These are phyloP conservation scores for Pygmarrhopalites habei DNA, from an alignment of 1,140 invertebrate species.

Conservation along the genomic window DNA sequence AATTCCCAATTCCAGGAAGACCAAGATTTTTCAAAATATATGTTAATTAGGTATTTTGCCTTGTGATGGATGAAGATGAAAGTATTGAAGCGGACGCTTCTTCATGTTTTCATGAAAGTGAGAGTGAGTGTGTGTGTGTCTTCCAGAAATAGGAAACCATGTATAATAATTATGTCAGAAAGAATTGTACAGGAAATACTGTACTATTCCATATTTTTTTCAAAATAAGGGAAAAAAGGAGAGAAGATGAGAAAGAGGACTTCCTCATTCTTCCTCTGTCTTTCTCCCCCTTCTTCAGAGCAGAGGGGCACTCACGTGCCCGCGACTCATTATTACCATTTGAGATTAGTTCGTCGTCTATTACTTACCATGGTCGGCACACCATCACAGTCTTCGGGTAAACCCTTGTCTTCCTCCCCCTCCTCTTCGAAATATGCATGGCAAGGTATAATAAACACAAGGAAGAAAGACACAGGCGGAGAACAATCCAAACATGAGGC, in stretches of 20 bases:
- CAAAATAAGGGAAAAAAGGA: no score
- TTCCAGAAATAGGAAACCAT: conserved; percentile 12
- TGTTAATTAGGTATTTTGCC: conserved; percentile 4
- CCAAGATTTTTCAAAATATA: not conserved
- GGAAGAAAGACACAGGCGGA: no score
- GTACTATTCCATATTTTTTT: not conserved
- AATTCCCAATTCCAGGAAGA: no score
- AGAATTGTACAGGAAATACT: conserved; percentile 12
- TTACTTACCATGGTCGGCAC: no score
- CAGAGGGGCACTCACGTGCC: conserved; percentile 9
- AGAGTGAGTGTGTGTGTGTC: not conserved
- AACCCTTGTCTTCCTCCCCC: no score
- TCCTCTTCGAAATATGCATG: no score
- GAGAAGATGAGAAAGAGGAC: no score
- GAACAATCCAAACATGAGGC: no score
- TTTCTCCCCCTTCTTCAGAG: not conserved
- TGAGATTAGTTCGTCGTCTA: conserved; percentile 12
- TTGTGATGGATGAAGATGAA: conserved; percentile 6
- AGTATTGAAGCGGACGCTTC: not conserved
- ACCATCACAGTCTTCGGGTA: no score
- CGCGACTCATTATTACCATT: conserved; percentile 11
- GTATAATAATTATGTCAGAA: conserved; percentile 13
- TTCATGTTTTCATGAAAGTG: not conserved
- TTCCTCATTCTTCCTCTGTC: not conserved
- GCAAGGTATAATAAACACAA: no score